Conservation (phyloP, 2,797 vertebrate species). For the Aplochiton taeniatus region DNA sequence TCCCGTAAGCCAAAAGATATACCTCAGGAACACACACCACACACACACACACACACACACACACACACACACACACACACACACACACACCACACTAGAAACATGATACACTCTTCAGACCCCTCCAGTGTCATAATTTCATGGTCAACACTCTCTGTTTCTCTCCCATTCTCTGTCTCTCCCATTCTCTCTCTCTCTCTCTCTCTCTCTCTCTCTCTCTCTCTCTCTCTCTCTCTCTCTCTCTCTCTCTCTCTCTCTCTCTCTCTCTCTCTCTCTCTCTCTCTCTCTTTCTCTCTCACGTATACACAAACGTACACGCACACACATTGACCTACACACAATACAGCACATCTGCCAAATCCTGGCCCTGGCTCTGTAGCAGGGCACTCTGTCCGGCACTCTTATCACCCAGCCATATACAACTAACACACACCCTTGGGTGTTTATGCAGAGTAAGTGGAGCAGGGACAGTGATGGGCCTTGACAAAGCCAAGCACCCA, state of each 20-base stretch:
- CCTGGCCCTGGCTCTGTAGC: no score
- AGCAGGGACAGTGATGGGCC: slow-evolving; percentile 76
- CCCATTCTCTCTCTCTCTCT: slow-evolving; percentile 34
- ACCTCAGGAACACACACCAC: slow-evolving; percentile 39
- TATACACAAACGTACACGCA: slow-evolving; percentile 5
- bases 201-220: slow-evolving; percentile 19
- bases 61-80: background rate
- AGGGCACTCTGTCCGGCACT: no score
- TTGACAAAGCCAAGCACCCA: slow-evolving; percentile 73
- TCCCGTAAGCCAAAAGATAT: slow-evolving; percentile 61
- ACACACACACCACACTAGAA: background rate
- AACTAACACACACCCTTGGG: slow-evolving; percentile 47
- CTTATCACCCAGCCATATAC: slow-evolving; percentile 13
- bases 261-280: slow-evolving; percentile 34
- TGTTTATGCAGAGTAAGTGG: slow-evolving; percentile 69
- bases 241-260: slow-evolving; percentile 30
- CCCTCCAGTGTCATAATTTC: slow-evolving; percentile 7
- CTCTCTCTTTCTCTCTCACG: slow-evolving; percentile 13
- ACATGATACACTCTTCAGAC: background rate
- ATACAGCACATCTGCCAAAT: background rate
- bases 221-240: slow-evolving; percentile 32
- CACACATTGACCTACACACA: slow-evolving; percentile 1
- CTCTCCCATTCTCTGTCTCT: slow-evolving; percentile 39
- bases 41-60: slow-evolving; percentile 26
- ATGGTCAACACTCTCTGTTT: background rate